These are phyloP conservation scores for Lordiphosa collinella DNA, from an alignment of 1,140 invertebrate genomes.

Conservation along the genomic window DNA sequence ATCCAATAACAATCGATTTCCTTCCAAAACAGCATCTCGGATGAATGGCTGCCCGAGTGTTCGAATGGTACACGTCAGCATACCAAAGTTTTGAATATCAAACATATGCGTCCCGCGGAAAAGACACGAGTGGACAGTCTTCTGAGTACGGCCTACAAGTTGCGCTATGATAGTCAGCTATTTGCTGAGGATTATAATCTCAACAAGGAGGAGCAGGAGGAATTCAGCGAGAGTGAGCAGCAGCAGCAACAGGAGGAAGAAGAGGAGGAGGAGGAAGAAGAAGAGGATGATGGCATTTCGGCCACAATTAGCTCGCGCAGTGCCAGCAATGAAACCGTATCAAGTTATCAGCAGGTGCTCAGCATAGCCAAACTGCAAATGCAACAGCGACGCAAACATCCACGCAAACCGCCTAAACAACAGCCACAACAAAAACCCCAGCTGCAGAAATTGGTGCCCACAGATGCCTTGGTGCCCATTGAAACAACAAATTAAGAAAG, in stretches of 20 bases:
- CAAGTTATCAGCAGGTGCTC: slow-evolving; percentile 73
- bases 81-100: slow-evolving; percentile 72
- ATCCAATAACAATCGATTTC: background rate
- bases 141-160: slow-evolving; percentile 61
- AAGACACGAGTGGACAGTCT: slow-evolving; percentile 70
- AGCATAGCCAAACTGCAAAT: slow-evolving; percentile 69
- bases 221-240: background rate
- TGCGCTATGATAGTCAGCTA: slow-evolving; percentile 70
- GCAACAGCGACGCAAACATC: slow-evolving; percentile 72
- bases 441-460: slow-evolving; percentile 33
- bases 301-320: slow-evolving; percentile 36
- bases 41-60: slow-evolving; percentile 74
- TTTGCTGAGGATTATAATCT: slow-evolving; percentile 65
- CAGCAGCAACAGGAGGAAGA: slow-evolving; percentile 19
- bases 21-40: slow-evolving; percentile 49
- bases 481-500: slow-evolving; percentile 13
- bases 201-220: slow-evolving; percentile 31
- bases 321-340: slow-evolving; percentile 60
- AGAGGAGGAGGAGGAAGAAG: slow-evolving; percentile 43
- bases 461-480: slow-evolving; percentile 59
- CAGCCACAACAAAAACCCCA: background rate
- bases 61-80: slow-evolving; percentile 47
- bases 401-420: slow-evolving; percentile 64
- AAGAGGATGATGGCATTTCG: slow-evolving; percentile 47
- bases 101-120: slow-evolving; percentile 69